Evolutionary conservation across 2,113 vertebrate species (phyloP), one percentile per base, ranked within the genome.

Genomic region (Zosterops borbonicus): DNA sequence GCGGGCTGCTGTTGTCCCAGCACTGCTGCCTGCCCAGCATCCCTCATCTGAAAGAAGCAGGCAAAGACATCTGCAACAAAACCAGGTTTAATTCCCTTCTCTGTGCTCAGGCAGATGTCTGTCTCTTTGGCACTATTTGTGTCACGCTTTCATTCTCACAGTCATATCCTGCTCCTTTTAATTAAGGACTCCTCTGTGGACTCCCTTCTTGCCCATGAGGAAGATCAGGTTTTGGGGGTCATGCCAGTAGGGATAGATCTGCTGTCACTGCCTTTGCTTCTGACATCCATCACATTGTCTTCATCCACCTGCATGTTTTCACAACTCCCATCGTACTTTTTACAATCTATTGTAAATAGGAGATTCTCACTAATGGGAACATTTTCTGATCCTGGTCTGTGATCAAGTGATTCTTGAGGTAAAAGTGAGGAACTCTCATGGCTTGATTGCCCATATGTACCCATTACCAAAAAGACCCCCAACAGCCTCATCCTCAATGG

Each of bases 391-490:
- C 96, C 5, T 92, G 79, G 31, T 96, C 96, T 1, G 52, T 90
- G 60, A 98, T 96, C 49, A 97, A 92, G n/a, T 68, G 97, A 96
- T 85, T 98, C 95, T 73, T 91, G 95, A n/a, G 92, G 91, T 6
- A 88, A 95, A 89, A 4, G 95, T 87, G 28, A 97, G 84, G 52
- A 98, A 50, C 19, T 96, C 94, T 33, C 95, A 97, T 24, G 97
- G 95, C 63, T 97, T 97, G 11, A 97, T 95, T 1, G 92, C 96
- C 95, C 92, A 96, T 35, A 96, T 37, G 0, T 62, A 84, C 39
- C 84, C 14, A 28, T 11, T 94, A 39, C 96, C 97, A 9, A 76
- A 95, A 59, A 97, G 91, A 15, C 95, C 96, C 53, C 96, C 50
- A 3, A 96, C 15, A 64, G 96, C 97, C 37, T 93, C 92, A 63